Evolutionary conservation across 1,140 invertebrate species (phyloP).

Genomic region (Delia radicum): DNA sequence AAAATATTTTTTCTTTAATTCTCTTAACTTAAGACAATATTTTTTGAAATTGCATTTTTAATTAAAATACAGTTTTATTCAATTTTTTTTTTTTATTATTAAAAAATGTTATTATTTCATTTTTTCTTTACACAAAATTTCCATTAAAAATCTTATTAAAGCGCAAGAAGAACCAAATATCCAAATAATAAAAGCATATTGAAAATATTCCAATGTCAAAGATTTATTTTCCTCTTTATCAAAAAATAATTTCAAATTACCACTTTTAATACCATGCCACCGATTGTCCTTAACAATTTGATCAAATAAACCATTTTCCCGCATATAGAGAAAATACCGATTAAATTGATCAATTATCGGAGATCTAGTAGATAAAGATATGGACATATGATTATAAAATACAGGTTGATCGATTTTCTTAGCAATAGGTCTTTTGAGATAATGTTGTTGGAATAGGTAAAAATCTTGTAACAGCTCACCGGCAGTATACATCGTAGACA

Average conservation of each 20-base stretch:
- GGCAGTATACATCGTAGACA: not conserved
- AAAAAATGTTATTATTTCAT: too few relatives aligned
- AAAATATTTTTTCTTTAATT: too few relatives aligned
- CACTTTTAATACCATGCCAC: not conserved
- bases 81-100: too few relatives aligned
- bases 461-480: not conserved
- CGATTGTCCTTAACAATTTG: not conserved
- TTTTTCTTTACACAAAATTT: too few relatives aligned
- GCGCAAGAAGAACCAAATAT: not conserved
- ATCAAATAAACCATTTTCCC: not conserved
- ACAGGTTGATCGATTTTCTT: not conserved
- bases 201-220: not conserved
- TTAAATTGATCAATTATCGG: not conserved
- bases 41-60: too few relatives aligned
- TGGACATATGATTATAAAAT: not conserved
- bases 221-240: not conserved
- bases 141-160: not conserved
- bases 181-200: constrained; percentile 1
- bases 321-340: not conserved
- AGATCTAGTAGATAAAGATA: not conserved
- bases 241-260: not conserved
- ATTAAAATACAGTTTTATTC: too few relatives aligned
- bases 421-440: not conserved
- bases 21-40: too few relatives aligned
- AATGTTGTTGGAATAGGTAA: not conserved